Base-by-base conservation (phyloP, 1,140 invertebrate genomes). In the Cylas formicarius region DNA sequence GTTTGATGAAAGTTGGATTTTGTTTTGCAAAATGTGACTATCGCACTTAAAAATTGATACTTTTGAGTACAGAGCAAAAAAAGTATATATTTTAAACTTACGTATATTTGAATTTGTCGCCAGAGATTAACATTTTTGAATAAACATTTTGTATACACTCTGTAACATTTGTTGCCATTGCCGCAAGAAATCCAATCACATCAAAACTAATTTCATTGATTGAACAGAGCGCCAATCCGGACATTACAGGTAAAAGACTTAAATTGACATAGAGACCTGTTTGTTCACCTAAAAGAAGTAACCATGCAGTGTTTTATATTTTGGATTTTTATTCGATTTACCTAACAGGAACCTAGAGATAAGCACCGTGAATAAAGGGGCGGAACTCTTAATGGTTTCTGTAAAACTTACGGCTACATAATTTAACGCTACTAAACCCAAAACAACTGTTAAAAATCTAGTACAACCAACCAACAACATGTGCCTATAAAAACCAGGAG, bases 111-210 rank as follows among this genome's bases (percentile, higher is more conserved):
- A 84, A 85, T 58, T 80, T 78, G 57, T 86, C 81, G 34, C 80
- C 81, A 65, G 82, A 86, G 37, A 90, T 81, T 11, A 88, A 68
- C 73, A 85, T 78, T 70, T 89, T 90, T 2, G 83, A 87, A 67
- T 84, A 86, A 41, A 90, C 86, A 72, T 88, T 89, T 68, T 89
- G 86, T 60, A 87, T 71, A 68, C 86, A 90, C 69, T 90, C 87
- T 18, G 84, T 86, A 27, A 89, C 63, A 71, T 90, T 90, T 16
- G 86, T 88, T 4, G 77, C 75, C 69, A 90, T 75, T 9, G 86
- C 85, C 26, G 84, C 83, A 16, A 82, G 57, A 60, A 90, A 89
- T 10, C 87, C 87, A 50, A 74, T 67, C 10, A 81, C 61, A 64
- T 86, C 80, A 65, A 89, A 90, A 67, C 82, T 86, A 11, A 89